Evolutionary conservation across 2,888 invertebrate genomes (phyloP).

Genomic region (Trachelus troglodyta): DNA sequence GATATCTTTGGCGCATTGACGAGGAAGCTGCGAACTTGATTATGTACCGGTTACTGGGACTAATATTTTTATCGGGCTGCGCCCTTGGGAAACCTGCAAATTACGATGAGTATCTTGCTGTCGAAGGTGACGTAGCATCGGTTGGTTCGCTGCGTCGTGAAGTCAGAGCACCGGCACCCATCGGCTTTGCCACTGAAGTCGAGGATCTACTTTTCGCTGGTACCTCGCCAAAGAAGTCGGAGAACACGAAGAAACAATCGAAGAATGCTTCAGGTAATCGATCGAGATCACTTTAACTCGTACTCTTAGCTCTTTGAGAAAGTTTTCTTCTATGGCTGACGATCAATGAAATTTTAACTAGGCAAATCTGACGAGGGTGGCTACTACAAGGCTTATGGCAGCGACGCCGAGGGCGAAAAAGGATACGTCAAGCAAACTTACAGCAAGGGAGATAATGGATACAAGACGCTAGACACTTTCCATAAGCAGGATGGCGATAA

Average conservation of each 20-base stretch:
- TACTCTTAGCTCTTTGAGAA: neutral
- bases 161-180: slow-evolving; percentile 38
- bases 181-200: slow-evolving; percentile 33
- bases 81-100: slow-evolving; percentile 30
- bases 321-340: neutral
- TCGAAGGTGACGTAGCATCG: slow-evolving; percentile 34
- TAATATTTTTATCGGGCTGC: slow-evolving; percentile 20
- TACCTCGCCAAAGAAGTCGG: slow-evolving; percentile 39
- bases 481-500: slow-evolving; percentile 80
- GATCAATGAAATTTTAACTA: slow-evolving; percentile 24
- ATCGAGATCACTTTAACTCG: neutral
- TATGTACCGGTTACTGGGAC: neutral
- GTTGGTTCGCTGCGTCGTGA: slow-evolving; percentile 42
- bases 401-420: slow-evolving; percentile 71
- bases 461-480: slow-evolving; percentile 78
- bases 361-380: slow-evolving; percentile 66
- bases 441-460: slow-evolving; percentile 77
- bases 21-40: slow-evolving; percentile 5
- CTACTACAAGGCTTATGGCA: slow-evolving; percentile 73
- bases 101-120: slow-evolving; percentile 29
- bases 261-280: slow-evolving; percentile 34
- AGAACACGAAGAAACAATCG: slow-evolving; percentile 31
- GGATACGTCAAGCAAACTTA: slow-evolving; percentile 75
- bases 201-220: slow-evolving; percentile 45
- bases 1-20: slow-evolving; percentile 3